These are phyloP conservation scores for Aleiodes sp. DNA, from an alignment of 1,140 invertebrate genomes.

Conservation along the genomic window DNA sequence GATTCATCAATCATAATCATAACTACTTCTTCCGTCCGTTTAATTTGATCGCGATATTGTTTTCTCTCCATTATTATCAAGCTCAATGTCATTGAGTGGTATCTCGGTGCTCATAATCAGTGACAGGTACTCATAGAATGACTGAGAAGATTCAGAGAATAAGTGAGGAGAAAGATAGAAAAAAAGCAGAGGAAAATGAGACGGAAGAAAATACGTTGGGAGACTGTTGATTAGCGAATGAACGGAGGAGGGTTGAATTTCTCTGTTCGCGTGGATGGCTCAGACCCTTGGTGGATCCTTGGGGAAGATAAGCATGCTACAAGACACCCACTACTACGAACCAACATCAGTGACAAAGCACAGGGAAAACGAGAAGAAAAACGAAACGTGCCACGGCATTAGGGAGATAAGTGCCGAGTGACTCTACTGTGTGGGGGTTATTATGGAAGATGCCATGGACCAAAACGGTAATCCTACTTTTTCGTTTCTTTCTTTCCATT, in stretches of 20 bases:
- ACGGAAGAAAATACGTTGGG: not conserved
- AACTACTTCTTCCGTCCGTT: no score
- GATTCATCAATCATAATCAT: no score
- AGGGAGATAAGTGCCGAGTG: constrained; percentile 31
- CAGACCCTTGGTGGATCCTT: constrained; percentile 24
- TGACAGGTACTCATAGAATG: constrained; percentile 25
- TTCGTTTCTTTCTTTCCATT: no score
- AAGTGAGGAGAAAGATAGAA: not conserved
- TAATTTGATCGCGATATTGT: no score
- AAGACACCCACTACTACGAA: constrained; percentile 17
- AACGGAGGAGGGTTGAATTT: not conserved
- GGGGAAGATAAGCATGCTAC: constrained; percentile 29
- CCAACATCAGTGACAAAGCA: not conserved
- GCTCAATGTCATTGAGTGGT: not conserved
- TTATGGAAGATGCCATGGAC: not conserved
- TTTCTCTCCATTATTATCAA: not conserved
- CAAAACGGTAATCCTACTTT: not conserved
- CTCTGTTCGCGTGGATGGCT: constrained; percentile 20
- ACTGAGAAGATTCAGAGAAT: not conserved
- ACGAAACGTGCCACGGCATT: constrained; percentile 29
- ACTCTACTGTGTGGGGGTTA: constrained; percentile 13
- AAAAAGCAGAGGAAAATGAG: not conserved
- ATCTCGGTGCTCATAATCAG: constrained; percentile 20
- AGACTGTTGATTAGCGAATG: constrained; percentile 32
- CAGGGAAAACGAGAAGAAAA: constrained; percentile 26